These are phyloP conservation scores for Muraenolepis orangiensis DNA, from an alignment of 2,797 vertebrate species.

Conservation along the genomic window DNA sequence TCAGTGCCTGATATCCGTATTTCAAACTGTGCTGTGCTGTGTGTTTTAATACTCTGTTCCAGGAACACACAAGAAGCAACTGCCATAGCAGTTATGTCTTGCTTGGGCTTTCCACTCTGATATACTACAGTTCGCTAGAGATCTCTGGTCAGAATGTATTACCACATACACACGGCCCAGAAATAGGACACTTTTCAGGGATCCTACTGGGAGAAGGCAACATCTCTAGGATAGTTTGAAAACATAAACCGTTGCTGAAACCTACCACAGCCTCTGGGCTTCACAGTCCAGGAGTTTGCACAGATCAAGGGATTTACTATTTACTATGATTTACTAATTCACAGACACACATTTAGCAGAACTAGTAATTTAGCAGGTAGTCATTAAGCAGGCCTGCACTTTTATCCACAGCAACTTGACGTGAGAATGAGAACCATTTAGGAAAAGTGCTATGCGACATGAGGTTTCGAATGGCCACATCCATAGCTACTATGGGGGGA, in stretches of 20 bases:
- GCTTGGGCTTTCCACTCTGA: neutral
- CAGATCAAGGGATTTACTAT: neutral
- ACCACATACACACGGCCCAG: neutral
- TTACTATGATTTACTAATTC: too few relatives aligned
- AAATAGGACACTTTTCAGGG: neutral
- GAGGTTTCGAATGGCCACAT: too few relatives aligned
- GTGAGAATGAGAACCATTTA: neutral
- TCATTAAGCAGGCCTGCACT: neutral
- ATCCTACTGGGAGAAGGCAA: neutral
- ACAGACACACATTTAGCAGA: neutral
- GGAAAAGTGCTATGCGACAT: too few relatives aligned
- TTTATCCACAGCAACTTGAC: neutral
- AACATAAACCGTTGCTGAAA: neutral
- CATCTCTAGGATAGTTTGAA: neutral
- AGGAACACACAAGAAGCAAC: neutral
- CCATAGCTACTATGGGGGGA: too few relatives aligned
- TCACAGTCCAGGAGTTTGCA: neutral
- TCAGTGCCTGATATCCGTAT: neutral
- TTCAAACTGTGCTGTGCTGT: neutral
- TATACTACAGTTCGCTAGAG: neutral
- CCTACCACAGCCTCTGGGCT: too few relatives aligned
- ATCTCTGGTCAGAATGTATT: neutral
- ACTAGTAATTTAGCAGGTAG: neutral
- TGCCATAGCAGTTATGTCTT: neutral
- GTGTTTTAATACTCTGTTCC: neutral